Evolutionary conservation across 2,888 invertebrate species (phyloP), one percentile per base, ranked within the genome.

Genomic region (Chirona hameri): DNA sequence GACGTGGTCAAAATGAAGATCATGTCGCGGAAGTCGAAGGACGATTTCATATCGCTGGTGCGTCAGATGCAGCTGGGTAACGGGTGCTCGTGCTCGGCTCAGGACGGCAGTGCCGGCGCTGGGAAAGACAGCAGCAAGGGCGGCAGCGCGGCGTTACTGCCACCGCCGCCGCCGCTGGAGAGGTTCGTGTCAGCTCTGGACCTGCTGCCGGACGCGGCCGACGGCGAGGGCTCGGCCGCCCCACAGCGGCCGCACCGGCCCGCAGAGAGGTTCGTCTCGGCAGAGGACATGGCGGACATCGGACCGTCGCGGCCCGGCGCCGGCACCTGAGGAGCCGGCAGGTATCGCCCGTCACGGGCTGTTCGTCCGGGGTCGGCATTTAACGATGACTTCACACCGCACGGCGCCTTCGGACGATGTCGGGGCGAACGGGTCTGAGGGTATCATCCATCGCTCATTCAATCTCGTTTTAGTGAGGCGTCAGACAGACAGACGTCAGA

Each of bases 1-100:
- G 83, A 83, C 55, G 81, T 83, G 18, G 83, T 83, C 2, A 76
- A 82, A 7, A 82, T 83, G 10, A 52, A 83, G 15, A 83, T 82
- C 7, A 52, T 76, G 76, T 76, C 76, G 4, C 3, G 29, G 39
- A 39, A 21, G 31, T 72, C 72, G 39, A 76, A 76, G 39, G 21
- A 31, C 18, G 9, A 27, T 7, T 76, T 76, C 39, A 39, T 76
- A 0, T 76, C 76, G 39, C 76, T 76, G 39, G 76, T 76, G 76
- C 76, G 76, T 5, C 1, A 18, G 12, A 18, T 76, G 76, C 39
- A 76, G 39, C 1, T 12, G 27, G 29, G 31, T 1, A 15, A 18
- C 52, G 52, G 10, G 52, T 10, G 52, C 14, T 52, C 60, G 24
- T 14, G 60, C 60, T 21, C 10, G 21, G 60, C 15, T 5, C 24